A percentile compares a stretch with the other conserved stretches of the same genome.
phyloP scores from a whole-genome alignment of 1,140 invertebrate genomes.

The Scylla paramamosain region DNA sequence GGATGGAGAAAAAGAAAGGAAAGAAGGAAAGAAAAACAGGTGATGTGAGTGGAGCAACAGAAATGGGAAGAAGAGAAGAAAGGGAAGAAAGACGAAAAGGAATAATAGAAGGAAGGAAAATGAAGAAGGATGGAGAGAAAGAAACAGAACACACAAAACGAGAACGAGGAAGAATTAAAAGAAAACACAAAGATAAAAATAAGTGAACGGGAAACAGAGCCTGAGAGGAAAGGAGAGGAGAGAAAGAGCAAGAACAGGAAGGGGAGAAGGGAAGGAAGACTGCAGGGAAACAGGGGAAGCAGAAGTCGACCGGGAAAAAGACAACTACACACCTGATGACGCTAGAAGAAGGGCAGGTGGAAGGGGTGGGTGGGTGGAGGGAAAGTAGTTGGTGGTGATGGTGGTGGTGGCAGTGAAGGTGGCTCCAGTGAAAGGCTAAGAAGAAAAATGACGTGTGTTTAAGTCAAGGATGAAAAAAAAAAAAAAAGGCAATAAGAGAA shows the following conservation, averaged over 20 bases:
- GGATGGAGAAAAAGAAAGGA: too few relatives aligned
- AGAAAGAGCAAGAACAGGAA: background rate
- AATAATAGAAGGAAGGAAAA: background rate
- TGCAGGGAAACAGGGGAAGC: too few relatives aligned
- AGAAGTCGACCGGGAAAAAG: background rate
- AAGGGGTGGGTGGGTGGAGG: too few relatives aligned
- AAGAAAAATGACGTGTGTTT: too few relatives aligned
- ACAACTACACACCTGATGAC: background rate
- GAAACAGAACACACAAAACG: background rate
- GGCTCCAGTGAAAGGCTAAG: too few relatives aligned
- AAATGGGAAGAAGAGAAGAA: background rate
- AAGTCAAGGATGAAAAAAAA: too few relatives aligned
- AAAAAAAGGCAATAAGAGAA: too few relatives aligned
- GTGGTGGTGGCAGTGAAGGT: too few relatives aligned
- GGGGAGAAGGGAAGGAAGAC: too few relatives aligned
- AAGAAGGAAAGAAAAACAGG: background rate
- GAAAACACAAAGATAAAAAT: background rate
- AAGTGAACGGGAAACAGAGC: background rate
- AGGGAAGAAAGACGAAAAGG: background rate
- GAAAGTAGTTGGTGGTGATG: too few relatives aligned
- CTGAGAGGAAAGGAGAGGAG: background rate
- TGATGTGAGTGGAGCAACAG: background rate
- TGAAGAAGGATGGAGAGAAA: background rate
- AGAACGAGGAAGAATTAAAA: background rate
- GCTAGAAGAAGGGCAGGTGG: too few relatives aligned